Conservation (phyloP, 1,140 invertebrate genomes). For the Dreissena rostriformis region DNA sequence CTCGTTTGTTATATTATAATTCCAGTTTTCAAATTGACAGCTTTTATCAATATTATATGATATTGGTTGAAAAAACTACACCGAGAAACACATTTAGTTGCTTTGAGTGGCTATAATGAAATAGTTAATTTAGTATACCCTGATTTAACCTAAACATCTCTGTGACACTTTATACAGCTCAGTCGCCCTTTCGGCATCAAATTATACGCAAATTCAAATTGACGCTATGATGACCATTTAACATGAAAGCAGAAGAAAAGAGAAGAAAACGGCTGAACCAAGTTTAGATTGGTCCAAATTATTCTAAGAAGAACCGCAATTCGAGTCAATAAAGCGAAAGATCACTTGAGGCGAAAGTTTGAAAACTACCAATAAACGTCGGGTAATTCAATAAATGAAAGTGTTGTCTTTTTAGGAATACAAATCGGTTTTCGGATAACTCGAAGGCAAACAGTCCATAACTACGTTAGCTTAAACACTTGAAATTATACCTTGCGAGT, state of each 20-base stretch:
- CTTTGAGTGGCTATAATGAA: no score
- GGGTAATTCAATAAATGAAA: constrained; percentile 32
- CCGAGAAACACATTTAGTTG: no score
- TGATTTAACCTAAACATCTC: no score
- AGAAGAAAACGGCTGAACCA: not conserved
- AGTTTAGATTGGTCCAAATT: not conserved
- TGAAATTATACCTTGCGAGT: constrained; percentile 49
- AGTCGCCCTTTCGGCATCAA: not conserved
- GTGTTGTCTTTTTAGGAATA: constrained; percentile 41
- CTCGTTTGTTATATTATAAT: no score
- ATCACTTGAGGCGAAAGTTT: constrained; percentile 34
- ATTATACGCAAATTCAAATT: constrained; percentile 4
- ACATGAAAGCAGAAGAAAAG: constrained; percentile 1
- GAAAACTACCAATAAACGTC: constrained; percentile 32
- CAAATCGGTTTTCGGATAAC: constrained; percentile 30
- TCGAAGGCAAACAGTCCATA: constrained; percentile 31
- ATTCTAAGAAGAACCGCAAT: constrained; percentile 22
- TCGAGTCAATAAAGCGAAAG: not conserved
- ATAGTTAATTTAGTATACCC: no score
- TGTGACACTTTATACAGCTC: no score
- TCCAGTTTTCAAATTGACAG: no score
- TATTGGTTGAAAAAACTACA: no score
- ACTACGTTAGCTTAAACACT: constrained; percentile 52
- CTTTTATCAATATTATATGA: no score
- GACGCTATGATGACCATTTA: not conserved